A percentile compares a stretch with the other conserved stretches of the same genome.
Evolutionary conservation across 1,140 invertebrate genomes (phyloP).

Genomic region (Rhizoglyphus robini): DNA sequence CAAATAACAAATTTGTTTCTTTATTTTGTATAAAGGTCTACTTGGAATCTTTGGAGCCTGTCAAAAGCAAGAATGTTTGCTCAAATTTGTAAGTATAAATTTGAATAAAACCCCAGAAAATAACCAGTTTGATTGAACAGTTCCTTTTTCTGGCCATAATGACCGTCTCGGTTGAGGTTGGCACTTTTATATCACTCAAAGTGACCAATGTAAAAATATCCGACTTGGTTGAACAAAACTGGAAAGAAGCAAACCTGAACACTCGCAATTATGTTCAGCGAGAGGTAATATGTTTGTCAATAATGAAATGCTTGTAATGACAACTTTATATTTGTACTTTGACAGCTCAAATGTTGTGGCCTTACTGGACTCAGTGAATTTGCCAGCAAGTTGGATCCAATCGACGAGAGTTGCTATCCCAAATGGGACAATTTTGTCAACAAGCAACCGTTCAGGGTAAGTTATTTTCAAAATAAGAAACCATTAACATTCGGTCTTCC

Average conservation of each 20-base stretch:
- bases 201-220: constrained; percentile 34
- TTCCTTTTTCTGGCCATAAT: constrained; percentile 33
- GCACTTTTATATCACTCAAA: constrained; percentile 34
- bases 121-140: too few relatives aligned
- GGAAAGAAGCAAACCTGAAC: constrained; percentile 37
- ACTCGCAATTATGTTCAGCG: constrained; percentile 35
- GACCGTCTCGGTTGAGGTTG: constrained; percentile 33
- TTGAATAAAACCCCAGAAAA: background rate
- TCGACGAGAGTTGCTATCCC: constrained; percentile 36
- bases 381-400: constrained; percentile 34
- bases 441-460: constrained; percentile 2
- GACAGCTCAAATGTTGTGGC: constrained; percentile 37
- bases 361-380: constrained; percentile 37
- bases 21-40: background rate
- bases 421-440: background rate
- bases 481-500: constrained; percentile 14
- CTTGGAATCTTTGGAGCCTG: background rate
- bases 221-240: constrained; percentile 35
- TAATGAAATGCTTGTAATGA: background rate
- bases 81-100: background rate
- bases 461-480: constrained; percentile 8
- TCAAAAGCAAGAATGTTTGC: background rate
- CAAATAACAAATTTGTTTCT: too few relatives aligned
- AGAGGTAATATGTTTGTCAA: constrained; percentile 28
- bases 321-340: constrained; percentile 11